Conservation (phyloP, 2,113 vertebrate genomes). For the Xenopus laevis region DNA sequence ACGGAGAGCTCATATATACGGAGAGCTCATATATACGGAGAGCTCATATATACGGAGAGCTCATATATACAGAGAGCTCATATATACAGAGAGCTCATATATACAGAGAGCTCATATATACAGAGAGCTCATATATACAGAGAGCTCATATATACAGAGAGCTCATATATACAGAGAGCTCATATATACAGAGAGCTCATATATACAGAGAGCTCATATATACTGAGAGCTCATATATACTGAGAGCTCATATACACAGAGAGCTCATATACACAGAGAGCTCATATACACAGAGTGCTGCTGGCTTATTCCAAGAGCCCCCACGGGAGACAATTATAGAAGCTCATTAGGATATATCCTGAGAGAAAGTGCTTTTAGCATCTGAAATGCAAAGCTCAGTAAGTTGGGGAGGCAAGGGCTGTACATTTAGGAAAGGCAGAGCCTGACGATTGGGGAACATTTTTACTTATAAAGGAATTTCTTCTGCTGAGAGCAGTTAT, state of each 20-base stretch:
- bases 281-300: too few species aligned
- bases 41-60: conserved; percentile 16
- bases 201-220: conserved; percentile 5
- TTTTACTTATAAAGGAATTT: too few species aligned
- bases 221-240: conserved; percentile 24
- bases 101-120: conserved; percentile 15
- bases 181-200: conserved; percentile 12
- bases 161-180: conserved; percentile 21
- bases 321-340: conserved; percentile 47
- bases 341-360: conserved; percentile 45
- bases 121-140: conserved; percentile 14
- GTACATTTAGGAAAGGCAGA: neutral
- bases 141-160: conserved; percentile 24
- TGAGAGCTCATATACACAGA: conserved; percentile 11
- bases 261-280: conserved; percentile 19
- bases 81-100: conserved; percentile 22
- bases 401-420: conserved; percentile 27
- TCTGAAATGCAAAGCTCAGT: conserved; percentile 29
- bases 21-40: conserved; percentile 21
- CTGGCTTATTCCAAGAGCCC: conserved; percentile 49
- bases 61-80: conserved; percentile 18
- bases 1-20: conserved; percentile 14
- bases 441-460: conserved; percentile 4
- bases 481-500: too few species aligned
- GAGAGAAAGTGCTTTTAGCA: conserved; percentile 47